Conservation (phyloP, 2,888 invertebrate species). For the Timema cristinae region DNA sequence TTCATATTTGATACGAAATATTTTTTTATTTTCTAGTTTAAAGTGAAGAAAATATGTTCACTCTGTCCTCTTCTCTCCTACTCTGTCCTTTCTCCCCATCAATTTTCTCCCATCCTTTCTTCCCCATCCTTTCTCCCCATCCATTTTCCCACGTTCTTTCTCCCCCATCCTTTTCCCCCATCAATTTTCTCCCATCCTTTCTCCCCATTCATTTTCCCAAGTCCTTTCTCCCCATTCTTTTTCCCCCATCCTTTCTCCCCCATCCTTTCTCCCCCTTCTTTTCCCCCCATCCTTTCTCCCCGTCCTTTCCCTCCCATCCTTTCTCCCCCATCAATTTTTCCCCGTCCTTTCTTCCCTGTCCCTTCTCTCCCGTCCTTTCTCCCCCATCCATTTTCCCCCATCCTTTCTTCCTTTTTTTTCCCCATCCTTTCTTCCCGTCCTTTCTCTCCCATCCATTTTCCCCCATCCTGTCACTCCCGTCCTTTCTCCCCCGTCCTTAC, state of each 20-base stretch:
- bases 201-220: neutral
- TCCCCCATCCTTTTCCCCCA: neutral
- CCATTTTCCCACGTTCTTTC: neutral
- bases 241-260: neutral
- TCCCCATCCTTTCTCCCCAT: neutral
- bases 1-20: too few species aligned
- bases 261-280: neutral
- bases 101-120: neutral
- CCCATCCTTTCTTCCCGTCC: neutral
- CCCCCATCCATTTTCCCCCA: neutral
- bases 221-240: neutral
- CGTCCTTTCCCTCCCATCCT: conserved; percentile 1
- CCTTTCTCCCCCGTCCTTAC: neutral
- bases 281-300: neutral
- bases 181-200: neutral
- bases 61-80: neutral
- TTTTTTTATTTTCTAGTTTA: too few species aligned
- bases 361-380: neutral
- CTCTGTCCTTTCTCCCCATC: neutral
- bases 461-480: neutral
- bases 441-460: neutral
- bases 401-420: neutral
- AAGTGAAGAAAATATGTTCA: too few species aligned
- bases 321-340: neutral
- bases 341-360: neutral